phyloP scores from a whole-genome alignment of 2,797 vertebrate genomes.

The Falco rusticolus region DNA sequence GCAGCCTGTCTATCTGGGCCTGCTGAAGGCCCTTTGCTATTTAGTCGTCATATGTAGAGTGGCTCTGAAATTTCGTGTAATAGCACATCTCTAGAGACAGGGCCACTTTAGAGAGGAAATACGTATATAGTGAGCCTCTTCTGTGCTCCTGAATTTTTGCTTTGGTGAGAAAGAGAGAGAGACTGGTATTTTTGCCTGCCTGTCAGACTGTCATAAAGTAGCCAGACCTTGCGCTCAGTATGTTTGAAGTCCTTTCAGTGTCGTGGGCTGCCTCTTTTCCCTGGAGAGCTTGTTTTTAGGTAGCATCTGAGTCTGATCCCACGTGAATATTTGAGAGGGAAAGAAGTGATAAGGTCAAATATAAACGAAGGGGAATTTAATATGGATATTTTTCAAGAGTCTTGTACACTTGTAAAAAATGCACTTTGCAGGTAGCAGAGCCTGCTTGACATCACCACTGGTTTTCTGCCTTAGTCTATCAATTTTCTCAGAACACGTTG shows the following conservation, averaged over 20 bases:
- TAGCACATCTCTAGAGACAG: neutral
- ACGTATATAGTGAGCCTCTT: rapidly evolving
- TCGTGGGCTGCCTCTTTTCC: neutral
- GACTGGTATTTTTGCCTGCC: neutral
- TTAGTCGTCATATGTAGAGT: neutral
- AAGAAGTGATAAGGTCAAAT: neutral
- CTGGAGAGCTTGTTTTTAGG: neutral
- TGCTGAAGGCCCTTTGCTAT: neutral
- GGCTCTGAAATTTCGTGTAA: neutral
- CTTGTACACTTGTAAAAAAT: neutral
- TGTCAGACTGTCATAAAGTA: neutral
- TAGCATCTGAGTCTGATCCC: neutral
- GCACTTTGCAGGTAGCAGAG: neutral
- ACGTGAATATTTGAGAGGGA: neutral
- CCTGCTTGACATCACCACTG: neutral
- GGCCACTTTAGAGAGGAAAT: neutral
- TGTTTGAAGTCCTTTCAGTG: neutral
- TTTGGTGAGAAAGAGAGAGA: neutral
- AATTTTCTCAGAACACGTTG: neutral
- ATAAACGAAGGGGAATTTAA: neutral
- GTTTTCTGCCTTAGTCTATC: neutral
- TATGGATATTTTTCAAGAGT: neutral
- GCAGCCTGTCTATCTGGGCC: neutral
- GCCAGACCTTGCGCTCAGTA: neutral
- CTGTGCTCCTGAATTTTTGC: neutral